Conservation (phyloP, 2,888 invertebrate species). For the Tipula unca region DNA sequence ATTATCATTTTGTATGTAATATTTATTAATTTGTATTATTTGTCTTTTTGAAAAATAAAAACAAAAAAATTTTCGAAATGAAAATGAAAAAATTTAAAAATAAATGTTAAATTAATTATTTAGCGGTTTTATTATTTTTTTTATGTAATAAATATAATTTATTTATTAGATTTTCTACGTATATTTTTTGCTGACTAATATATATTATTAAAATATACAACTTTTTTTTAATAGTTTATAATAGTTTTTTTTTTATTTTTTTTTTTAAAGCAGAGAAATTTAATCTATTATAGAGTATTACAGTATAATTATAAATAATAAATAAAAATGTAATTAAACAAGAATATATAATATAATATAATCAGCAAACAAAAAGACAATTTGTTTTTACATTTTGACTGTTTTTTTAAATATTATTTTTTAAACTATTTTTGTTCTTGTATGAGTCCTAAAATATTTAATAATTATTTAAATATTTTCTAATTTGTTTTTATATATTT, state of each 20-base stretch:
- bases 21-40: neutral
- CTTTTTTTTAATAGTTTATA: too few species aligned
- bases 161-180: neutral
- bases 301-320: neutral
- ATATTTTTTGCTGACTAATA: neutral
- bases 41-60: neutral
- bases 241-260: neutral
- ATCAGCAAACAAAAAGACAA: neutral
- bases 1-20: slow-evolving; percentile 1
- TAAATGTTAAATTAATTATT: neutral
- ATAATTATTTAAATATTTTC: neutral
- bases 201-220: neutral
- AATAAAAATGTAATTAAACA: neutral
- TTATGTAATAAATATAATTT: neutral
- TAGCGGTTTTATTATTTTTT: neutral
- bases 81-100: neutral
- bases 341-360: neutral
- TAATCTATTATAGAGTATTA: neutral
- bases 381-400: neutral
- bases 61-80: neutral
- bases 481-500: neutral
- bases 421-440: neutral
- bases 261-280: neutral
- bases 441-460: neutral
- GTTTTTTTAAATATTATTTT: neutral